A percentile compares a stretch with the other conserved stretches of the same genome.
Conservation (phyloP, 2,113 vertebrate species). For the Hippopotamus amphibius region DNA sequence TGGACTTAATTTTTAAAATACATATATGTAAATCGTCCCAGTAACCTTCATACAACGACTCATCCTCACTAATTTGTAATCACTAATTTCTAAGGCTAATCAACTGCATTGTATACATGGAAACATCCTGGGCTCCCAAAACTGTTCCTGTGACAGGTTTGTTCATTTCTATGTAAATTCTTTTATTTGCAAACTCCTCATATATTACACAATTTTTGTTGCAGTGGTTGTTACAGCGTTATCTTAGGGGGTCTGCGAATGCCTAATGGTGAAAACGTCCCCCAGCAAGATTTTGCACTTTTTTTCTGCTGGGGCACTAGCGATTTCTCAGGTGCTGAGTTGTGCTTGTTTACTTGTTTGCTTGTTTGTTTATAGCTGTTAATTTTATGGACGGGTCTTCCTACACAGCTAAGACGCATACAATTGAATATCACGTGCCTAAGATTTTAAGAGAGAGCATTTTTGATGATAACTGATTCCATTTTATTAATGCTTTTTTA, state of each 20-base stretch:
- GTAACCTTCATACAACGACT: neutral
- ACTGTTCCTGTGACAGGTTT: neutral
- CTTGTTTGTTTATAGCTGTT: neutral
- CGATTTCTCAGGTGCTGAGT: neutral
- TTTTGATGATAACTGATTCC: neutral
- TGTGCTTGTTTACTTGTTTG: neutral
- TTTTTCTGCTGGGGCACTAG: neutral
- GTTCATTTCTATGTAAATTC: neutral
- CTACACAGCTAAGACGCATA: neutral
- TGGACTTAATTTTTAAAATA: neutral
- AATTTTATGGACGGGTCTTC: neutral
- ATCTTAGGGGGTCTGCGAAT: neutral
- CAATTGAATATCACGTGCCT: neutral
- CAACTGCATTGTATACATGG: neutral
- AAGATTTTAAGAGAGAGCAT: neutral
- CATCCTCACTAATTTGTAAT: neutral
- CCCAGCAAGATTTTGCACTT: neutral
- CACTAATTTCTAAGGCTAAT: neutral
- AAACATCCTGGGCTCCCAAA: neutral
- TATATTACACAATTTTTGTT: neutral
- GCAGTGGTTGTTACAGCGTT: neutral
- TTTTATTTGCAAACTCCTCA: neutral
- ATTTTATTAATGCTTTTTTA: neutral
- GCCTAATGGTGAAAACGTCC: neutral
- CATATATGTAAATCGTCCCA: neutral